Conservation (phyloP, 2,113 vertebrate species). For the Copsychus sechellarum region DNA sequence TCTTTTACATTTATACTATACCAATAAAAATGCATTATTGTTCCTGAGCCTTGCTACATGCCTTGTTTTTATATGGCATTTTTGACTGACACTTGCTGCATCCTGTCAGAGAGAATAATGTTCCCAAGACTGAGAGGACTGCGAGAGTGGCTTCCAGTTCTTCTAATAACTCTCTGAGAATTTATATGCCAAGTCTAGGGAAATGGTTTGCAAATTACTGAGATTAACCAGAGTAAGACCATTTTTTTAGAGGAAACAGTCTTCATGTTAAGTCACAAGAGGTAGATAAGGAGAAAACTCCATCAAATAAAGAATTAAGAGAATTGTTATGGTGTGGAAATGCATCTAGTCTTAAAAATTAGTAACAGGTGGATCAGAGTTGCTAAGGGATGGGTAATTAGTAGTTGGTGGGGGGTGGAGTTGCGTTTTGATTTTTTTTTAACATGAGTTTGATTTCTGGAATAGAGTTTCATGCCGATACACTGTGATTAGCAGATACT, state of each 20-base stretch:
- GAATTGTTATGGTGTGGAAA: neutral
- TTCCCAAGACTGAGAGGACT: neutral
- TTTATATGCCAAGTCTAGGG: neutral
- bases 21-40: neutral
- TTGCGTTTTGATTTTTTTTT: neutral
- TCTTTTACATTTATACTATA: neutral
- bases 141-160: neutral
- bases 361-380: neutral
- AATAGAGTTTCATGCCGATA: neutral
- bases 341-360: neutral
- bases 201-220: neutral
- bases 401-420: fast-evolving
- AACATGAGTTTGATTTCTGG: neutral
- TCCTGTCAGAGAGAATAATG: neutral
- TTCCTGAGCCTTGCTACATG: neutral
- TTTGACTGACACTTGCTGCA: neutral
- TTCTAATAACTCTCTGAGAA: neutral
- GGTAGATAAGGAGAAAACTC: neutral
- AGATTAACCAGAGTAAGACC: neutral
- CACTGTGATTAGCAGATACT: neutral
- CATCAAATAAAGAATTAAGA: neutral
- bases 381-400: neutral
- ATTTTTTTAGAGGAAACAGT: neutral
- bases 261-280: neutral
- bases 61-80: neutral